Base-by-base conservation (phyloP, 1,140 invertebrate genomes). In the Pseudomyrmex gracilis region DNA sequence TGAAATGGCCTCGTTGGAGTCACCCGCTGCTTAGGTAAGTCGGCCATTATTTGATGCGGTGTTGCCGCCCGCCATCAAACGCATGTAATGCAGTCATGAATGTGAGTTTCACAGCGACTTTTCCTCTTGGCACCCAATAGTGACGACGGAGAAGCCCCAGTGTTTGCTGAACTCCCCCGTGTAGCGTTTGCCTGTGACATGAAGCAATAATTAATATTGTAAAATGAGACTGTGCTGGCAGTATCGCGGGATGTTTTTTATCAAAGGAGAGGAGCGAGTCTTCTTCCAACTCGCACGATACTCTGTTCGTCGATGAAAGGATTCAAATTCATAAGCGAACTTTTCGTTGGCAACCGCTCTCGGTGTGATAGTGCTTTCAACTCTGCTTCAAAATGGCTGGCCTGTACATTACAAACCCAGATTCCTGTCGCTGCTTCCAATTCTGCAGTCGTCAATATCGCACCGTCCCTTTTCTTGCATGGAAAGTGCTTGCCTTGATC, bases 1-100 rank as follows among this genome's bases (percentile, higher is more conserved):
- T 68, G 13, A 74, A 94, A 95, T 7, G 91, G 77, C 7, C 84
- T 63, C 3, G 88, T 17, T 3, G 88, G 87, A n/a, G 15, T 78
- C 0, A 94, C 89, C 61, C 92, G 20, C 2, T 60, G 57, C 4
- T 51, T 10, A 1, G 83, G 83, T 45, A 93, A 82, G 12, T 91
- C 71, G 1, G 76, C 92, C 92, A 94, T 83, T 15, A 68, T 9
- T 20, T 83, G 82, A 0, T 49, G 51, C 2, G 20, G 24, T 24
- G 1, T 7, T 1, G 53, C 53, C 53, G 53, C n/a, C 53, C n/a
- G 53, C 53, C 53, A 55, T 55, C 53, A 0, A 1, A n/a, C 53
- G 5, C n/a, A 55, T 7, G 5, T 55, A 13, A n/a, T 5, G 15
- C n/a, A 55, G 5, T 15, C 2, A 0, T 13, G n/a, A 15, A 55